Conservation (phyloP, 2,888 invertebrate species). For the Hydroisotoma schaefferi region DNA sequence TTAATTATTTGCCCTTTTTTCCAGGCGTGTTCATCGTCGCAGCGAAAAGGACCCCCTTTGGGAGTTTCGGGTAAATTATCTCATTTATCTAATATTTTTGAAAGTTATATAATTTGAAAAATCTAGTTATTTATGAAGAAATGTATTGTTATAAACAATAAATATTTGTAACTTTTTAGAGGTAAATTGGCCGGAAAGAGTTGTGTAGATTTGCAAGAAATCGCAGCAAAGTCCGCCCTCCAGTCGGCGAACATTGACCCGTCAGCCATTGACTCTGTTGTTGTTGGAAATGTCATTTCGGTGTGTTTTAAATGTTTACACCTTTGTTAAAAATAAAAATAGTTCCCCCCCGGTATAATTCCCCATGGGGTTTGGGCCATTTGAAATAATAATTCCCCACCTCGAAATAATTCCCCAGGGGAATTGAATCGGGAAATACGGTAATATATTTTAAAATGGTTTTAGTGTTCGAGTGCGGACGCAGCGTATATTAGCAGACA, state of each 20-base stretch:
- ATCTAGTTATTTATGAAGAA: no score
- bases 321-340: no score
- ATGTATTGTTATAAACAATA: background rate
- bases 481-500: constrained; percentile 84
- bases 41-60: background rate
- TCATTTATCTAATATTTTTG: background rate
- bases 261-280: constrained; percentile 79
- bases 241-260: constrained; percentile 75
- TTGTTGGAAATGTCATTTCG: constrained; percentile 83
- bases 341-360: no score
- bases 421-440: no score
- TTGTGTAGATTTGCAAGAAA: constrained; percentile 73
- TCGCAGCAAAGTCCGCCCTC: constrained; percentile 76
- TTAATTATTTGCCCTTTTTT: no score
- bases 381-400: no score
- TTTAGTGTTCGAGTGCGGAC: constrained; percentile 70
- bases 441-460: background rate
- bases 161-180: constrained; percentile 6
- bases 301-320: no score
- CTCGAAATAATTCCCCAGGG: no score
- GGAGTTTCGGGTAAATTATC: background rate
- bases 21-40: constrained; percentile 5
- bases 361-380: no score
- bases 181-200: constrained; percentile 71
- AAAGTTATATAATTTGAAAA: background rate